Percentiles rank a stretch among this genome's conserved stretches.
Evolutionary conservation across 1,140 invertebrate species (phyloP).

Genomic region (Pentalonia nigronervosa): DNA sequence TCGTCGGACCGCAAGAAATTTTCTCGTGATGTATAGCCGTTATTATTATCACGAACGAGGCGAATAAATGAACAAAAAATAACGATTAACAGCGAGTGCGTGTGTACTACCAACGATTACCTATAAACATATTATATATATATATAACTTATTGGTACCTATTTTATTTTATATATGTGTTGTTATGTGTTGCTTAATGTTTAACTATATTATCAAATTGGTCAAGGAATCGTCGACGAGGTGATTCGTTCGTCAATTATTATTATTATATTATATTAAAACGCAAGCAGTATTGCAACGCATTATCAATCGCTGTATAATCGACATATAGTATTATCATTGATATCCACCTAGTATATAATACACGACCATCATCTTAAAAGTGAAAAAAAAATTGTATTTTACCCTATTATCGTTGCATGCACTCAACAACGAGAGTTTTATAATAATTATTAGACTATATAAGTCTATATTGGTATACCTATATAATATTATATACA

Average conservation of each 20-base stretch:
- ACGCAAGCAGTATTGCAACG: background rate
- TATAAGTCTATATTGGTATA: too few species aligned
- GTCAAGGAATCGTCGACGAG: background rate
- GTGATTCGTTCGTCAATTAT: background rate
- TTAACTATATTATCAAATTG: conserved; percentile 14
- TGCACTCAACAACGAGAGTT: background rate
- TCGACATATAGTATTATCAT: background rate
- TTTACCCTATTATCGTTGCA: background rate
- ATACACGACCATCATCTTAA: background rate
- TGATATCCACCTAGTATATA: background rate
- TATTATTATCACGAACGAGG: conserved; percentile 1
- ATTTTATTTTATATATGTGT: background rate
- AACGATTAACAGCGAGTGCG: background rate
- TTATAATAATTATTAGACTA: background rate
- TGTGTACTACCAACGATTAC: conserved; percentile 14
- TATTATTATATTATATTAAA: background rate
- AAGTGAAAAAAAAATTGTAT: background rate
- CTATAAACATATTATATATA: background rate
- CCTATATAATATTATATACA: background rate
- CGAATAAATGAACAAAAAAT: conserved; percentile 3
- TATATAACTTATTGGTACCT: background rate
- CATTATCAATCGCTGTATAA: background rate
- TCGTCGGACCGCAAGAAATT: background rate
- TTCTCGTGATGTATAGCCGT: background rate
- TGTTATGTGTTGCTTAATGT: background rate